A percentile compares a stretch with the other conserved stretches of the same genome.
Conservation (phyloP, 2,888 invertebrate species). For the Azorinus chamasolen region DNA sequence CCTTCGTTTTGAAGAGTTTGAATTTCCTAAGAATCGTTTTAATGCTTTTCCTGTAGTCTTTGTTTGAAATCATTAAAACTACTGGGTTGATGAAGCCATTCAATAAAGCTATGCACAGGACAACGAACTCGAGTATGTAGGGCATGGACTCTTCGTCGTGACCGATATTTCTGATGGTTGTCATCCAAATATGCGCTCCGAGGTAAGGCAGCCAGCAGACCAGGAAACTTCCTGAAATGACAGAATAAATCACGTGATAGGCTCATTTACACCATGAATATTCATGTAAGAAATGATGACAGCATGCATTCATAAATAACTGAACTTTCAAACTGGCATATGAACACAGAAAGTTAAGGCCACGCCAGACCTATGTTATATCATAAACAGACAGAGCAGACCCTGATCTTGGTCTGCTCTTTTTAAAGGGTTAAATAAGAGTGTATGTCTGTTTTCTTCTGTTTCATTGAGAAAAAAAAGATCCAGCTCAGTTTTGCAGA, state of each 20-base stretch:
- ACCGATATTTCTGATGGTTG: slow-evolving; percentile 36
- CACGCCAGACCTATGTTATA: no score
- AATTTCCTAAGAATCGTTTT: slow-evolving; percentile 38
- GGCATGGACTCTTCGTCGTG: slow-evolving; percentile 63
- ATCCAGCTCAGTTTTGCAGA: no score
- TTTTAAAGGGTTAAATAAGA: no score
- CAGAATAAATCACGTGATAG: slow-evolving; percentile 1
- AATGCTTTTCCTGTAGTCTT: slow-evolving; percentile 65
- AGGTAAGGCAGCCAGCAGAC: slow-evolving; percentile 62
- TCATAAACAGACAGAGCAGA: no score
- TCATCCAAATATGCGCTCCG: slow-evolving; percentile 60
- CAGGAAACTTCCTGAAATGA: slow-evolving; percentile 62
- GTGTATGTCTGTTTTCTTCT: no score
- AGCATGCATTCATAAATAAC: no score
- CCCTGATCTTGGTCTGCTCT: no score
- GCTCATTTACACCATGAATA: no score
- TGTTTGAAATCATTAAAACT: slow-evolving; percentile 74
- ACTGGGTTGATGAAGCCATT: slow-evolving; percentile 78
- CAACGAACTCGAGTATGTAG: slow-evolving; percentile 74
- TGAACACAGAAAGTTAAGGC: no score
- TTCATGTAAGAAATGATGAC: no score
- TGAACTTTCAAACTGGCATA: no score
- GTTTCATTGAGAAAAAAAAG: no score
- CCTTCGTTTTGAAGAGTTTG: slow-evolving; percentile 21
- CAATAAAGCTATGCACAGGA: slow-evolving; percentile 74